Percentiles rank a stretch among this genome's conserved stretches.
phyloP scores from a whole-genome alignment of 1,140 invertebrate genomes.

The Papilio polyxenes region DNA sequence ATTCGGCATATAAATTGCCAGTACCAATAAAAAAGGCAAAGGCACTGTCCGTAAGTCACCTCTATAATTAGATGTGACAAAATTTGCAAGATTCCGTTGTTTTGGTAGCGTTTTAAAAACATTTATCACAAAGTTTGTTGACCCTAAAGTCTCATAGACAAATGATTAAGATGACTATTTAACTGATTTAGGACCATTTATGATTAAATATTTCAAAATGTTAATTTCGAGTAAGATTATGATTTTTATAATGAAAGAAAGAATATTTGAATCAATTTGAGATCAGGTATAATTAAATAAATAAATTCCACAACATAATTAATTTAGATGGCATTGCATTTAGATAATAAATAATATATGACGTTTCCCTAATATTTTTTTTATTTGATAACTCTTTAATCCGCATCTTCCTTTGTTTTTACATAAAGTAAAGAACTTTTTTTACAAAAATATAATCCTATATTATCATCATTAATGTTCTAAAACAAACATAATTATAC shows the following conservation, averaged over 20 bases:
- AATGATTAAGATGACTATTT: not conserved
- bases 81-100: conserved; percentile 2
- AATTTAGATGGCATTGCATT: not conserved
- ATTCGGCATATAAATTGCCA: not conserved
- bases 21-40: not conserved
- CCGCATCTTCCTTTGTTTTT: too few species aligned
- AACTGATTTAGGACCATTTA: not conserved
- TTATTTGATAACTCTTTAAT: too few species aligned
- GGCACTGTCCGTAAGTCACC: not conserved
- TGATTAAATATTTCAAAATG: not conserved
- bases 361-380: not conserved
- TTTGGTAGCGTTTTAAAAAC: not conserved
- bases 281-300: too few species aligned
- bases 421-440: too few species aligned
- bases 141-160: not conserved
- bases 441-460: too few species aligned
- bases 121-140: conserved; percentile 10
- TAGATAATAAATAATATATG: not conserved
- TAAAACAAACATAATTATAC: too few species aligned
- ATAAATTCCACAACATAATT: not conserved
- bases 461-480: too few species aligned
- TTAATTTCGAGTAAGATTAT: not conserved
- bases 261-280: not conserved
- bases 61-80: conserved; percentile 5
- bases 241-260: not conserved